Conservation (phyloP, 2,113 vertebrate species). For the Pyxicephalus adspersus region DNA sequence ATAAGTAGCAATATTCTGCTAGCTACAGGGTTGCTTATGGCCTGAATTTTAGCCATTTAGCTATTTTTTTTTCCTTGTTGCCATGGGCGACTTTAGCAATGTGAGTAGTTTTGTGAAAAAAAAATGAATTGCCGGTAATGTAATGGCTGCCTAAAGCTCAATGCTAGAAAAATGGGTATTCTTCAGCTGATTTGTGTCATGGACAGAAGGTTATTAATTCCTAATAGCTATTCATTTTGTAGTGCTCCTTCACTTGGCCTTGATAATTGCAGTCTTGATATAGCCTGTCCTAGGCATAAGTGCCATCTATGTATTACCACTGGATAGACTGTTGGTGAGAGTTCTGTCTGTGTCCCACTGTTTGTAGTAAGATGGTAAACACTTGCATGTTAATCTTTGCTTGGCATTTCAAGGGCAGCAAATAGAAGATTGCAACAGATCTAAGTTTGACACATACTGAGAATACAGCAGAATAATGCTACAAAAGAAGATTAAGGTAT, state of each 20-base stretch:
- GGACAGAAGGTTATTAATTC: slow-evolving; percentile 1
- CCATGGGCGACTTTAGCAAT: too few relatives aligned
- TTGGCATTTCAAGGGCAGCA: slow-evolving; percentile 14
- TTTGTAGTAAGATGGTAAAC: background rate
- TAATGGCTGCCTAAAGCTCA: too few relatives aligned
- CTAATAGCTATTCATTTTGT: background rate
- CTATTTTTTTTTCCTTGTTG: too few relatives aligned
- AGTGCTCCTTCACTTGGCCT: background rate
- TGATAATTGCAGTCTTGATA: background rate
- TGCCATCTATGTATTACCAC: background rate
- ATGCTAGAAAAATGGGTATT: too few relatives aligned
- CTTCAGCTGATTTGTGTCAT: background rate
- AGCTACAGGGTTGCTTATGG: too few relatives aligned
- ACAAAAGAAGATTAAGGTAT: slow-evolving; percentile 63
- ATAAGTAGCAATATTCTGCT: too few relatives aligned
- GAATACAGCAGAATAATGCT: slow-evolving; percentile 18
- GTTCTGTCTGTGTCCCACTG: background rate
- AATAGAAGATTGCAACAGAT: slow-evolving; percentile 7
- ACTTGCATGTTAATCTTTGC: background rate
- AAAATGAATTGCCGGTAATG: too few relatives aligned
- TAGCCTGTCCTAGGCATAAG: background rate
- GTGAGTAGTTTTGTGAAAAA: too few relatives aligned
- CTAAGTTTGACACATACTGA: background rate
- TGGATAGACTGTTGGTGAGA: background rate
- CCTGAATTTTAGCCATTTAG: too few relatives aligned